These are phyloP conservation scores for Procambarus virginalis DNA, from an alignment of 1,140 invertebrate genomes.

Conservation along the genomic window DNA sequence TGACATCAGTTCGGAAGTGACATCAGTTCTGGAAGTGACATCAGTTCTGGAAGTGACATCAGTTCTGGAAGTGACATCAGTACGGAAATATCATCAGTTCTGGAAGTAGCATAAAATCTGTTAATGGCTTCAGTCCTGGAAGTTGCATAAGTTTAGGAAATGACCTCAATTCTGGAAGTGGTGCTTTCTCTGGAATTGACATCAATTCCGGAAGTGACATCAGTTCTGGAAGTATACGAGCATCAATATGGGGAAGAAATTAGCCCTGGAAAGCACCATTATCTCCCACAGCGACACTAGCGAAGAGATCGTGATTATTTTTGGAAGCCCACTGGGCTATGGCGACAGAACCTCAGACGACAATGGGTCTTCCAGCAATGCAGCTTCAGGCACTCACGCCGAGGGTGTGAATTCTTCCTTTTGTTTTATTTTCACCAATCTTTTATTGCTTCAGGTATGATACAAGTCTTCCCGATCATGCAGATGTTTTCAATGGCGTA, in stretches of 20 bases:
- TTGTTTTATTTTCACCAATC: neutral
- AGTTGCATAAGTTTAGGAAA: neutral
- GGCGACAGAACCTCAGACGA: too few species aligned
- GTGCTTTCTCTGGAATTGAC: neutral
- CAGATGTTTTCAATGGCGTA: too few species aligned
- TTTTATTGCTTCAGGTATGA: neutral
- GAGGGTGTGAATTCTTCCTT: neutral
- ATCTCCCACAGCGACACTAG: too few species aligned
- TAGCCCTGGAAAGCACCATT: too few species aligned
- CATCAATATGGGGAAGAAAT: neutral
- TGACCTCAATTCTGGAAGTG: neutral
- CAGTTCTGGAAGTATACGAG: neutral
- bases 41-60: neutral
- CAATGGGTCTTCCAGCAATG: neutral
- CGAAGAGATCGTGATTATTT: too few species aligned
- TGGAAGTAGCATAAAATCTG: neutral
- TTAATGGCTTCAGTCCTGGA: neutral
- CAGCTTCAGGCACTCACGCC: neutral
- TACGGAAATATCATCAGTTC: neutral
- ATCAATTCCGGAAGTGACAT: too few species aligned
- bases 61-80: neutral
- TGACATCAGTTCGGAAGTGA: too few species aligned
- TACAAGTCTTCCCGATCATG: neutral
- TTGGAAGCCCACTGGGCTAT: too few species aligned
- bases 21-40: neutral